These are phyloP conservation scores for Colletes gigas DNA, from an alignment of 1,140 invertebrate genomes.

Conservation along the genomic window DNA sequence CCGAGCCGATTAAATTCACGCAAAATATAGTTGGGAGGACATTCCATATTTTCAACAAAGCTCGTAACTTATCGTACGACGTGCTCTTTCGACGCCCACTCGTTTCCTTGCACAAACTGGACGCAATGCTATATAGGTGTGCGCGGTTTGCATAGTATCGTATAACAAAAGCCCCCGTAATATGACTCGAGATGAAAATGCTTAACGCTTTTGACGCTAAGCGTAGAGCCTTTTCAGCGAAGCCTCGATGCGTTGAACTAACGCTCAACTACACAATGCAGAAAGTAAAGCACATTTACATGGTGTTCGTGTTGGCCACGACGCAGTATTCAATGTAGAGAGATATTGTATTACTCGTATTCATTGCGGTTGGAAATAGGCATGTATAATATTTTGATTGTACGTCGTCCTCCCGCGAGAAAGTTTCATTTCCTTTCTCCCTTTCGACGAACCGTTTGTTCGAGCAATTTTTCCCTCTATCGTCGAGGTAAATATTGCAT, in stretches of 20 bases:
- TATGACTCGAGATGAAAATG: constrained; percentile 26
- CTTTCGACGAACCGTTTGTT: constrained; percentile 13
- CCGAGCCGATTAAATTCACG: constrained; percentile 2
- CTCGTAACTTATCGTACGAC: background rate
- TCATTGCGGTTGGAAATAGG: constrained; percentile 7
- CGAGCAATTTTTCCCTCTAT: background rate
- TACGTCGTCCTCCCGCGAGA: constrained; percentile 34
- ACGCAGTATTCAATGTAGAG: constrained; percentile 15
- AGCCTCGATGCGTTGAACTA: constrained; percentile 1
- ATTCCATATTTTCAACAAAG: background rate
- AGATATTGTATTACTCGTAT: constrained; percentile 38
- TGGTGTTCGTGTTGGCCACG: background rate
- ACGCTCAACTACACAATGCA: background rate
- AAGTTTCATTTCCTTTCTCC: constrained; percentile 59
- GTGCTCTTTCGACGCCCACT: background rate
- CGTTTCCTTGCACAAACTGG: background rate
- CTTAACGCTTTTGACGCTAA: background rate
- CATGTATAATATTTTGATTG: constrained; percentile 58
- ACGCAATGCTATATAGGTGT: background rate
- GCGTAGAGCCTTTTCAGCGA: constrained; percentile 1
- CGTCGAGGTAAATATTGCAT: background rate
- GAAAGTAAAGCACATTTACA: background rate
- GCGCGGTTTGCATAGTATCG: constrained; percentile 10
- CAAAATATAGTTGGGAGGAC: background rate
- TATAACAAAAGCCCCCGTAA: constrained; percentile 40